These are phyloP conservation scores for Sebastes trivittatus DNA, from an alignment of 2,797 vertebrate species.

Conservation along the genomic window DNA sequence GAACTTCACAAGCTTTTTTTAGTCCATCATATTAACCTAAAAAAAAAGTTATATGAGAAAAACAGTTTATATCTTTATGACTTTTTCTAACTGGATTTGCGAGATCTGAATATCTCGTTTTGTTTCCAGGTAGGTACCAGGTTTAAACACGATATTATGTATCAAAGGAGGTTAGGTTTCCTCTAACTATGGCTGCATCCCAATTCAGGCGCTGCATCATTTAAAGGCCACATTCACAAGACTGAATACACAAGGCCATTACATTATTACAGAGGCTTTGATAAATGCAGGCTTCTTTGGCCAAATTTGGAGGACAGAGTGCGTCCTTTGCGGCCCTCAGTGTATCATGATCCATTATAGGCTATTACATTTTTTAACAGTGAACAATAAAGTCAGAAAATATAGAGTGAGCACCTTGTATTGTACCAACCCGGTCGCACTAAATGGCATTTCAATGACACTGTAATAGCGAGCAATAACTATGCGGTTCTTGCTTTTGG, in stretches of 20 bases:
- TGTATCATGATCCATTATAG: not conserved
- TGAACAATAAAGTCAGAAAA: not conserved
- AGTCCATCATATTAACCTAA: constrained; percentile 42
- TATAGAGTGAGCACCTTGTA: not conserved
- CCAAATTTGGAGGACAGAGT: not conserved
- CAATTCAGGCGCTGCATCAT: not conserved
- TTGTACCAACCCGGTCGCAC: not conserved
- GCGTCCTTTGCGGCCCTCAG: not conserved
- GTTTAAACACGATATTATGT: not conserved
- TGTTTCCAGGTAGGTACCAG: not conserved
- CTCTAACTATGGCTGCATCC: not conserved
- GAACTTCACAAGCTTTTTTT: constrained; percentile 35
- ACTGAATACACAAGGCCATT: not conserved
- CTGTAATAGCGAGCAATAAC: no score
- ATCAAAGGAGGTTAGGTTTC: not conserved
- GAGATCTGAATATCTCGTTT: not conserved
- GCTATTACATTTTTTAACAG: not conserved
- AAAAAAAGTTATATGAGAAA: constrained; percentile 21
- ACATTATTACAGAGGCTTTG: not conserved
- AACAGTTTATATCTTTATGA: constrained; percentile 12
- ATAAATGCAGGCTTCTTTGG: not conserved
- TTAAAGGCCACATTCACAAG: not conserved
- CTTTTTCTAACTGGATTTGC: constrained; percentile 27
- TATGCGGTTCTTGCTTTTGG: no score
- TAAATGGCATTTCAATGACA: no score